Base-by-base conservation (phyloP, 2,797 vertebrate species). In the Propithecus deckenii region DNA sequence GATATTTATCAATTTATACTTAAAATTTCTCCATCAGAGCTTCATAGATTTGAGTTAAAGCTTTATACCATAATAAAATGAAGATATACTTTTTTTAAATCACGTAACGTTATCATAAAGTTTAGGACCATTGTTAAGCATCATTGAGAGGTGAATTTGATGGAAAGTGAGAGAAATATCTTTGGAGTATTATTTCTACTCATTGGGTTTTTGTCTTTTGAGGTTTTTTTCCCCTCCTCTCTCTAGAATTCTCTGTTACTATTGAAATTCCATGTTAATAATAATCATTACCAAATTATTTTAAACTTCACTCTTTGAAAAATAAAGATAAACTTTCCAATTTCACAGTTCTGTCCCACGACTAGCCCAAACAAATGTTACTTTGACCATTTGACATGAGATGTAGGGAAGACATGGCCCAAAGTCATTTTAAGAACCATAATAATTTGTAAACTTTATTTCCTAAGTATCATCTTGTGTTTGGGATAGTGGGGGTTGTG, bases 241-340 rank as follows among this genome's bases (percentile, higher is more conserved):
- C 14, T 46, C 75, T 65, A 57, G n/a, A 81, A 30, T 76, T 85
- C 52, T 69, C 17, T 83, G 23, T 48, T 78, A 43, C 38, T 63
- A 7, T 59, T 86, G 35, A 35, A 76, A 75, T 80, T 95, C 48
- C 15, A 52, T 72, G 79, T 84, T 72, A 89, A 61, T 52, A 83
- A n/a, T 84, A 89, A 85, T 80, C 10, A 87, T 69, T 91, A 55
- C 55, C 83, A 91, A 87, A 61, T 57, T 88, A 75, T 75, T 89
- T 88, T 75, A 84, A 61, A 20, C 52, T 59, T 69, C 46, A 13
- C 8, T 81, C 13, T 93, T 86, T 81, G 38, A 63, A 25, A 88
- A 96, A 86, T 93, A 50, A 94, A 94, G 75, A 28, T 35, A 72
- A 71, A 35, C 28, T 90, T 74, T 50, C 18, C 32, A 61, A 38